Percentiles rank a stretch among this genome's conserved stretches.
Evolutionary conservation across 2,797 vertebrate genomes (phyloP).

Genomic region (Chloroceryle inda): DNA sequence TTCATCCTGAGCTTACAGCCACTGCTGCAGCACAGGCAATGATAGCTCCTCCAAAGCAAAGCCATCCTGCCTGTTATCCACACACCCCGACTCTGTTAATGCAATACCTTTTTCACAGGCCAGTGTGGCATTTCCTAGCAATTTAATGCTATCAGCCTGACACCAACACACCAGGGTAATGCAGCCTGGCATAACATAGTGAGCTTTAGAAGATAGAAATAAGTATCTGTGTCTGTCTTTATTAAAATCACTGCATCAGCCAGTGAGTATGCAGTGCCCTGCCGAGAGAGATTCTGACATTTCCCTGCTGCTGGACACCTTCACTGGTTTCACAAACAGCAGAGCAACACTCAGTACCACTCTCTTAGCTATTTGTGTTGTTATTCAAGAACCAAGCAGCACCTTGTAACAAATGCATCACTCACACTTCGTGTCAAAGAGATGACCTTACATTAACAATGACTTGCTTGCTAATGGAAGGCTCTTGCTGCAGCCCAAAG

Average conservation of each 20-base stretch:
- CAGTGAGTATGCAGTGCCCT: accelerated
- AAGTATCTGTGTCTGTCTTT: neutral
- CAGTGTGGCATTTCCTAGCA: neutral
- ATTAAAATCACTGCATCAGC: neutral
- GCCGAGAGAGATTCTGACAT: neutral
- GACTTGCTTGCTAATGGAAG: neutral
- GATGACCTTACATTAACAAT: neutral
- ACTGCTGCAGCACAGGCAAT: neutral
- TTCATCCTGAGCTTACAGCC: neutral
- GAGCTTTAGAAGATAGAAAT: neutral
- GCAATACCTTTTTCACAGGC: neutral
- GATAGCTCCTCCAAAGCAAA: neutral
- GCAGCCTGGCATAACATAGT: neutral
- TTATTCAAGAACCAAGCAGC: neutral
- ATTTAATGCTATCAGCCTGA: neutral
- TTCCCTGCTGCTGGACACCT: neutral
- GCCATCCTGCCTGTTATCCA: neutral
- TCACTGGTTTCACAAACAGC: neutral
- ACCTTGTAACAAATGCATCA: neutral
- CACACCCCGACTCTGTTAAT: neutral
- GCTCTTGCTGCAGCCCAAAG: neutral
- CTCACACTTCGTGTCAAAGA: neutral
- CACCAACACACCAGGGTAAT: accelerated
- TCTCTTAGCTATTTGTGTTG: neutral
- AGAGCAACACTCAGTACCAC: neutral